Base-by-base conservation (phyloP, 2,113 vertebrate species). In the Cervus canadensis region DNA sequence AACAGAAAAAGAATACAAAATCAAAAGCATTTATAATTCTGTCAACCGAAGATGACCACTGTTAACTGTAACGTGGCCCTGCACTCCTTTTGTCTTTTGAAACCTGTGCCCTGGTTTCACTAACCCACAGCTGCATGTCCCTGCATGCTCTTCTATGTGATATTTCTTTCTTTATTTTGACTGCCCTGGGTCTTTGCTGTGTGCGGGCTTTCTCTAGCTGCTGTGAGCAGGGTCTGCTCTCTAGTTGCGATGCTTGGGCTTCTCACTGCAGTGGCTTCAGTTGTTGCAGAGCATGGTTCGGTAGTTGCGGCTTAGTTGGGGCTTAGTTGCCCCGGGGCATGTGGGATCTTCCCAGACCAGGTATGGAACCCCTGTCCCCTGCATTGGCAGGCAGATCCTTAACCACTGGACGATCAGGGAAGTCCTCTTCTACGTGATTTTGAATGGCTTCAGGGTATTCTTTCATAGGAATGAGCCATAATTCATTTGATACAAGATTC, bases 101-200 rank as follows among this genome's bases (percentile, higher is more conserved):
- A 33, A 26, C 25, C 7, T 43, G 40, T 26, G 7, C 74, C 21
- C 0, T 43, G 15, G 50, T n/a, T 21, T 57, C 76, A 62, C 52
- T 8, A 14, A 36, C 13, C 62, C 52, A 4, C 0, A 13, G 5
- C 62, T 36, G 40, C 19, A 0, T 0, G 19, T 8, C 13, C 2
- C 50, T 64, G 13, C 11, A 0, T 6, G 10, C 9, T 54, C n/a
- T 2, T 23, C 67, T 40, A 0, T 6, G 67, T 6, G n/a, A 6
- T 2, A 1, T 40, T 56, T 56, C 2, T 56, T 6, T 12, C 0
- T 40, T 3, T 40, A 23, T 40, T 40, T 6, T 13, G 67, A 12
- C n/a, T 40, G n/a, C 19, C 19, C n/a, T 74, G 67, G 67, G n/a
- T 12, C 67, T 71, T 40, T 12, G 19, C n/a, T 71, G n/a, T 13